Evolutionary conservation across 2,888 invertebrate genomes (phyloP), one percentile per base, ranked within the genome.

Genomic region (Drosophila sordidapex): DNA sequence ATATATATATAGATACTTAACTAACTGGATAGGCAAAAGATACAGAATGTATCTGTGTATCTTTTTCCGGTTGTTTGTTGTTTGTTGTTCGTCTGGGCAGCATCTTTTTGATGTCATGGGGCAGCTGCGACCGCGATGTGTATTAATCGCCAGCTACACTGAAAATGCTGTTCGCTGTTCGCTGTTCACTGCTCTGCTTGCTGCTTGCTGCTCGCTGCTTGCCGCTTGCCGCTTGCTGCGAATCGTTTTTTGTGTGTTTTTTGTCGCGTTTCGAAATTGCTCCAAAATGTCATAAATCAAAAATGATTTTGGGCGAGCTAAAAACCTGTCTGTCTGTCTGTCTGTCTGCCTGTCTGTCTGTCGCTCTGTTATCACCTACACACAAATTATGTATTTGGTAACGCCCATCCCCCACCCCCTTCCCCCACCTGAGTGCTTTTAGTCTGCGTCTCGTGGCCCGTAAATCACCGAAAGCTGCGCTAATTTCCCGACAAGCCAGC

Each of bases 121-220:
- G 90, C 89, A 89, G 89, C 89, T 89, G 89, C 81, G 75, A 48
- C 73, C 54, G 61, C 87, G 91, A 91, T 87, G 83, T 85, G 76
- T 89, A 89, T 91, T 89, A 89, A 89, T 89, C 90, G 90, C 78
- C 77, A 15, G 80, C 83, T 79, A 89, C 89, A 87, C 75, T 79
- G 79, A 83, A 87, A 83, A 77, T 76, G 74, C 70, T 90, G 90
- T 89, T 83, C 74, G 52, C 76, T 74, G 51, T 66, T 51, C 73
- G 57, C 25, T 74, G 51, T 66, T 51, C 73, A 57, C 25, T 31
- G 38, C 51, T 38, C 67, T 68, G 36, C 35, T 53, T 18, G 60
- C 61, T 48, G 1, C 57, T 51, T 6, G 53, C 58, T 51, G 35
- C 67, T 59, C 40, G 77, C 79, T 52, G 18, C 43, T 61, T 8